Base-by-base conservation (phyloP, 2,888 invertebrate species). In the Callinectes sapidus region DNA sequence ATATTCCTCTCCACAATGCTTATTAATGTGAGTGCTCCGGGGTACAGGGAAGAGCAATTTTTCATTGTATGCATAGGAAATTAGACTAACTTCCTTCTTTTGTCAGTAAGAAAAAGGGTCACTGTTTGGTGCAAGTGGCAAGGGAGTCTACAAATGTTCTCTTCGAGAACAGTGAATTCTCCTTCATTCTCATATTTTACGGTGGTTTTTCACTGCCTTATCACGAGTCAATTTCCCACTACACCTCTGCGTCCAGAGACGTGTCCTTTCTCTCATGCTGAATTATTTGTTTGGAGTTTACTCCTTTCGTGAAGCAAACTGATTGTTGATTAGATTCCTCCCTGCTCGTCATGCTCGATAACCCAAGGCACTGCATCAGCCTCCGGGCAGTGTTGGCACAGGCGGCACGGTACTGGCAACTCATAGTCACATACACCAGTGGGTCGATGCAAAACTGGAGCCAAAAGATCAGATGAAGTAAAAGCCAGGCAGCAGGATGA, bases 361-460 rank as follows among this genome's bases (percentile, higher is more conserved):
- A 10, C 28, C 71, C 28, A 28, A 71, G 71, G 28, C 23, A 71
- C n/a, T 71, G 71, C 71, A 71, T 71, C 71, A 71, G 28, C n/a
- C 23, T 18, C 23, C 8, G 8, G n/a, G 28, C 71, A 71, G 71
- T 71, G 28, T 71, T 28, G n/a, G 71, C 71, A 8, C 71, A 71
- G 71, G 92, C 92, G 13, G n/a, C 18, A 23, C 92, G 90, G 90
- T 92, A 92, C 86, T 90, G 90, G 35, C 87, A 86, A 55, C 92
- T 92, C 48, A 89, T 77, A n/a, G 48, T 18, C 23, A 92, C 61
- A 48, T 92, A 92, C 42, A 92, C 77, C 8, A 92, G 35, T 14
- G 92, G 92, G 61, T 92, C 92, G 32, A 92, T 13, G 54, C 92
- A 87, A 48, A 90, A 92, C 90, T 92, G 92, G 14, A 92, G 77